phyloP scores from a whole-genome alignment of 2,797 vertebrate species.

The Macrochelys suwanniensis region DNA sequence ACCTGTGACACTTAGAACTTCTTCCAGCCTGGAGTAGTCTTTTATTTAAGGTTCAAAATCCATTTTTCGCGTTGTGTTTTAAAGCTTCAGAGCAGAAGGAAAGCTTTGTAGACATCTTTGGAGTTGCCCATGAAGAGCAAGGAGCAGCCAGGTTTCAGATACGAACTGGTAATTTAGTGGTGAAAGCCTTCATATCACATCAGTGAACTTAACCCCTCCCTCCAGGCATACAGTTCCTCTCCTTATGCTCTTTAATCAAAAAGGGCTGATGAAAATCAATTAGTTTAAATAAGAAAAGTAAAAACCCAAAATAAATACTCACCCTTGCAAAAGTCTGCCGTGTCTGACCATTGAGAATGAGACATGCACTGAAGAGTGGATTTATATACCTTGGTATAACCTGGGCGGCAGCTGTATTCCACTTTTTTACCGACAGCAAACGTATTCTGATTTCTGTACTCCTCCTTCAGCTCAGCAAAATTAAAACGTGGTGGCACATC shows the following conservation, averaged over 20 bases:
- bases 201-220: not conserved
- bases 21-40: not conserved
- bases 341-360: rapidly evolving
- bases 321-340: rapidly evolving
- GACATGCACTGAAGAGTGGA: rapidly evolving
- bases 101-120: not conserved
- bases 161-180: rapidly evolving
- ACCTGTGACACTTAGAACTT: rapidly evolving
- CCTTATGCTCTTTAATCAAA: not conserved
- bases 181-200: rapidly evolving
- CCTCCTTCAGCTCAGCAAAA: not conserved
- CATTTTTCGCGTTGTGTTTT: not conserved
- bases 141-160: not conserved
- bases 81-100: not conserved
- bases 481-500: rapidly evolving
- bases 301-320: not conserved
- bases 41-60: not conserved
- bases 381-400: rapidly evolving
- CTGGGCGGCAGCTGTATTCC: not conserved
- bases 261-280: rapidly evolving
- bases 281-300: not conserved
- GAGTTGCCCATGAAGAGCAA: not conserved
- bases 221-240: rapidly evolving
- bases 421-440: rapidly evolving
- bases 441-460: rapidly evolving